phyloP scores from a whole-genome alignment of 2,113 vertebrate species.

The Elephantulus edwardii region DNA sequence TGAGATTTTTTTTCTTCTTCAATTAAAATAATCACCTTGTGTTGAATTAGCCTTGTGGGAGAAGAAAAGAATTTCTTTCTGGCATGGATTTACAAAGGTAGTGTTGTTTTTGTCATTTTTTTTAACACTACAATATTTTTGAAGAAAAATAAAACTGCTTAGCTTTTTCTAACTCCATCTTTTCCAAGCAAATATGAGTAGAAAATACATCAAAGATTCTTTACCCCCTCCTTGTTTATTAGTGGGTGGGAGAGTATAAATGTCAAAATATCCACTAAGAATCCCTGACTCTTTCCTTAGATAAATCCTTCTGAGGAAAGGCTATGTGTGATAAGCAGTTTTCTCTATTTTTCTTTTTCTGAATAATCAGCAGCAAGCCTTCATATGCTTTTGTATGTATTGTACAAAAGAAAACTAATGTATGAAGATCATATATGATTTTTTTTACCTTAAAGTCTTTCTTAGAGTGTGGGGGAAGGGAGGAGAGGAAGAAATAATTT shows the following conservation, averaged over 20 bases:
- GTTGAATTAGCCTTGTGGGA: neutral
- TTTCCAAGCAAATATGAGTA: neutral
- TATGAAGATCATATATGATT: neutral
- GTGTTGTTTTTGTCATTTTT: neutral
- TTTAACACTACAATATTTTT: neutral
- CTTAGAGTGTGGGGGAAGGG: neutral
- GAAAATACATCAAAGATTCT: neutral
- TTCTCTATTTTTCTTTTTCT: neutral
- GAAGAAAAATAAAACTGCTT: constrained; percentile 33
- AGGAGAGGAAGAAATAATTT: constrained; percentile 47
- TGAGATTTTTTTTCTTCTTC: neutral
- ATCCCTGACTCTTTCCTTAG: neutral
- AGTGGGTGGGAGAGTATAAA: neutral
- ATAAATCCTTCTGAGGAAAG: neutral
- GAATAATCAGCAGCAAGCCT: neutral
- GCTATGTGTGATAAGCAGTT: neutral
- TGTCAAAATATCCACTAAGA: neutral
- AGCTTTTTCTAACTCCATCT: neutral
- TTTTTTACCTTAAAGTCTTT: constrained; percentile 39
- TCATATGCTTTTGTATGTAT: constrained; percentile 2
- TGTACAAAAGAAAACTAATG: neutral
- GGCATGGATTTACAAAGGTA: neutral
- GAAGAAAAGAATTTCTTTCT: neutral
- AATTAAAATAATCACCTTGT: constrained; percentile 12
- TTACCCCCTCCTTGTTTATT: neutral